Conservation (phyloP, 2,113 vertebrate genomes). For the Nothobranchius furzeri region DNA sequence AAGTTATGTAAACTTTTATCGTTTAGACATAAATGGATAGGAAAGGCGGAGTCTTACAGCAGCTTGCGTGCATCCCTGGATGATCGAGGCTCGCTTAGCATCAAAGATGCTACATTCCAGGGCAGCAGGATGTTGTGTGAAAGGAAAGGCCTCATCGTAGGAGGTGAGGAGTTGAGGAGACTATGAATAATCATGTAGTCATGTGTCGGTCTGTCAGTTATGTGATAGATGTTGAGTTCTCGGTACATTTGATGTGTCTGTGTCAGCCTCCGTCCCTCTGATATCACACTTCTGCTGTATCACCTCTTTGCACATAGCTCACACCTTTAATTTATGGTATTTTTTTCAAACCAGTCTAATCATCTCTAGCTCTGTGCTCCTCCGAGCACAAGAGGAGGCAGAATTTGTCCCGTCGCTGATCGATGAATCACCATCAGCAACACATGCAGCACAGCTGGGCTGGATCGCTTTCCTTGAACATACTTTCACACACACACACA, state of each 20-base stretch:
- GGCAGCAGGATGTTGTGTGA: constrained; percentile 34
- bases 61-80: background rate
- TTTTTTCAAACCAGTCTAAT: constrained; percentile 4
- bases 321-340: constrained; percentile 2
- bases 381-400: constrained; percentile 55
- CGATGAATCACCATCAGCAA: constrained; percentile 63
- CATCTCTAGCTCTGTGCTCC: constrained; percentile 30
- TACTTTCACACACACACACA: constrained; percentile 29
- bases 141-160: constrained; percentile 15
- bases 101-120: constrained; percentile 7
- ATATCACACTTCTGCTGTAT: background rate
- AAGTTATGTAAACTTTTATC: background rate
- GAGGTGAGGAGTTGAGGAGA: constrained; percentile 32
- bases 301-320: constrained; percentile 11
- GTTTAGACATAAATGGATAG: background rate
- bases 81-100: constrained; percentile 8
- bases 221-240: constrained; percentile 9
- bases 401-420: constrained; percentile 58
- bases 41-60: background rate
- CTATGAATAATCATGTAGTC: constrained; percentile 52
- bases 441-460: constrained; percentile 49
- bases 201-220: constrained; percentile 32
- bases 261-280: background rate
- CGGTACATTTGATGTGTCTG: constrained; percentile 7
- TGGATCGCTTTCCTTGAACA: constrained; percentile 35